A percentile compares a stretch with the other conserved stretches of the same genome.
Conservation (phyloP, 2,888 invertebrate genomes). For the Amphipoea oculea region DNA sequence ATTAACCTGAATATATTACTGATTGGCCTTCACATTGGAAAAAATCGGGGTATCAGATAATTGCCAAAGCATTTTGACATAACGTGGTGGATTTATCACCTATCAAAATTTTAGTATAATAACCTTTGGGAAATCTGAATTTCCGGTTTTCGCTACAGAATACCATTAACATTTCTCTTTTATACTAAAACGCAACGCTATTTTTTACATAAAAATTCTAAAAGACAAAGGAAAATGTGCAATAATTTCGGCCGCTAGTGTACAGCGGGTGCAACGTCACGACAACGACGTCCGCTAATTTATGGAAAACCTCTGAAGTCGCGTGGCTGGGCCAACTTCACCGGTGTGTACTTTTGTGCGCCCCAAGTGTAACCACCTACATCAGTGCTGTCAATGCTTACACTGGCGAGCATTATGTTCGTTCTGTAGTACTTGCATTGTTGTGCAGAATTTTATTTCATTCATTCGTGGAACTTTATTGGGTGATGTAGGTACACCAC, state of each 20-base stretch:
- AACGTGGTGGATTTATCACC: not conserved
- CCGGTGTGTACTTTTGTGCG: conserved; percentile 62
- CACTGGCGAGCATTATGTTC: conserved; percentile 45
- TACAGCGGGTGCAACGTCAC: conserved; percentile 75
- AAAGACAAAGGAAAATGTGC: conserved; percentile 23
- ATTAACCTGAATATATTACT: not conserved
- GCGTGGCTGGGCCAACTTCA: conserved; percentile 63
- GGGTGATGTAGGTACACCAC: not conserved
- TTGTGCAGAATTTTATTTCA: conserved; percentile 3
- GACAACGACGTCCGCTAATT: conserved; percentile 83
- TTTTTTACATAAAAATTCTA: conserved; percentile 5
- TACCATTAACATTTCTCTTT: not conserved
- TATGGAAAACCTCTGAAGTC: conserved; percentile 84
- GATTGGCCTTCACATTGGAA: not conserved
- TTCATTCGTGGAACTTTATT: not conserved
- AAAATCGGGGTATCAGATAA: not conserved
- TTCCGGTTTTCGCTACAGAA: not conserved
- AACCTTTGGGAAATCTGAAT: not conserved
- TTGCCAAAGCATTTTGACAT: not conserved
- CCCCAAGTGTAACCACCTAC: conserved; percentile 63
- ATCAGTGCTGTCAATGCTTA: conserved; percentile 57
- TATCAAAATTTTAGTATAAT: not conserved
- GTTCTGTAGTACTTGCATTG: conserved; percentile 29
- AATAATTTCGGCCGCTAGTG: conserved; percentile 69
- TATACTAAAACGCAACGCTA: not conserved